These are phyloP conservation scores for Lasius fuliginosus DNA, from an alignment of 2,888 invertebrate species.

Conservation along the genomic window DNA sequence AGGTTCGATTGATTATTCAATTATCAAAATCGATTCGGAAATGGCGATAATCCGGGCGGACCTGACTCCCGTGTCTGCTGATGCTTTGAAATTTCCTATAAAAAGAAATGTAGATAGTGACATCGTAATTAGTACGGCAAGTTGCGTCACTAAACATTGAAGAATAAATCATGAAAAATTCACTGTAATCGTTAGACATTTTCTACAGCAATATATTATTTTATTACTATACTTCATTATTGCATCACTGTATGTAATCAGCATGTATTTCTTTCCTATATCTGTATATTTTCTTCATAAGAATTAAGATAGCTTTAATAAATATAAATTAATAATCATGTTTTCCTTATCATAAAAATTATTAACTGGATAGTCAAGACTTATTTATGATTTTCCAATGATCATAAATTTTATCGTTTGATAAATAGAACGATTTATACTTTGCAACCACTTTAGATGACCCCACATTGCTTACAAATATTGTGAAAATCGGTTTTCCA, in stretches of 20 bases:
- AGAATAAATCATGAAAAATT: background rate
- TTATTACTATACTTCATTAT: background rate
- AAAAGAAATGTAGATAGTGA: background rate
- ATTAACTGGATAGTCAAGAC: background rate
- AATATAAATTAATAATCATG: background rate
- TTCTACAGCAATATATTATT: background rate
- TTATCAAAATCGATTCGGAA: constrained; percentile 85
- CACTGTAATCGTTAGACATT: background rate
- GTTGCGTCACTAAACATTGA: background rate
- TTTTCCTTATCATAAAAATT: background rate
- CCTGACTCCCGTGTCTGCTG: constrained; percentile 66
- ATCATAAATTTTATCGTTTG: constrained; percentile 33
- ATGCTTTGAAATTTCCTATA: constrained; percentile 80
- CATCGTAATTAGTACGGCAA: background rate
- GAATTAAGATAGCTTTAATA: background rate
- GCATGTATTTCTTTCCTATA: background rate
- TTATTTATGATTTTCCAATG: constrained; percentile 7
- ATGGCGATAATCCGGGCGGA: constrained; percentile 75
- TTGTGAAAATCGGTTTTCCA: constrained; percentile 45
- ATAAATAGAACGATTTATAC: constrained; percentile 15
- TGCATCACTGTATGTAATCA: background rate
- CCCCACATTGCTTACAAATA: constrained; percentile 19
- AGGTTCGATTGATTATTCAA: constrained; percentile 83
- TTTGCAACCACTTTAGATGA: constrained; percentile 6
- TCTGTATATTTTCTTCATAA: background rate